Evolutionary conservation across 2,888 invertebrate genomes (phyloP).

Genomic region (Drosophila subquinaria): DNA sequence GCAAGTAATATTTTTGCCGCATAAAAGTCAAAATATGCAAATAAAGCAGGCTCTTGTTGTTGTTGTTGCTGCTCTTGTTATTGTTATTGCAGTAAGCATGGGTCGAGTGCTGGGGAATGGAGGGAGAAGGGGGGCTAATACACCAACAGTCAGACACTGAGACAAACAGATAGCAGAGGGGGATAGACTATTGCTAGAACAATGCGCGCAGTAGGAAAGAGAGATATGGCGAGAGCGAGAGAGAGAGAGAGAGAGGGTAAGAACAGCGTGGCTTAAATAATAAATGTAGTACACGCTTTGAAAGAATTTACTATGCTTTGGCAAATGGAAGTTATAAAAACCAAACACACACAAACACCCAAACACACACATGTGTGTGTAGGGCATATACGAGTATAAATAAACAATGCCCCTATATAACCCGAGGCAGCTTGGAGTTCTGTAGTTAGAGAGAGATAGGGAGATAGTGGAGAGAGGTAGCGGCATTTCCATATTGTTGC

Average conservation of each 20-base stretch:
- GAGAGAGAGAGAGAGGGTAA: conserved; percentile 21
- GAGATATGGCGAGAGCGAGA: neutral
- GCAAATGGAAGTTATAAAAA: conserved; percentile 78
- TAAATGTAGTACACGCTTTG: conserved; percentile 78
- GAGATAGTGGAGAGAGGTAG: conserved; percentile 21
- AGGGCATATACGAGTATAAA: conserved; percentile 59
- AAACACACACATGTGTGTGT: conserved; percentile 36
- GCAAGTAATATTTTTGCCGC: conserved; percentile 78
- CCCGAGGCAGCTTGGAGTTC: conserved; percentile 35
- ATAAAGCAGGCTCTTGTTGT: conserved; percentile 62
- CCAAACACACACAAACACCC: conserved; percentile 48
- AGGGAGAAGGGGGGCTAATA: conserved; percentile 48
- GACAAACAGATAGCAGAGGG: conserved; percentile 33
- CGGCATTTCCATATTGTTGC: conserved; percentile 78
- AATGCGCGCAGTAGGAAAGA: conserved; percentile 47
- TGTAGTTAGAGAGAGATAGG: conserved; percentile 7
- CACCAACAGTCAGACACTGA: conserved; percentile 48
- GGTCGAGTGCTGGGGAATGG: neutral
- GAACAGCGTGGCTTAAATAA: conserved; percentile 73
- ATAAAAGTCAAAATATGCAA: conserved; percentile 78
- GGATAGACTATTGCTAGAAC: conserved; percentile 45
- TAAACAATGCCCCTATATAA: conserved; percentile 74
- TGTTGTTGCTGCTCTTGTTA: conserved; percentile 37
- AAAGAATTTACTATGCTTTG: conserved; percentile 78
- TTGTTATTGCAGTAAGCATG: conserved; percentile 30